phyloP scores from a whole-genome alignment of 2,113 vertebrate genomes.

The Lepisosteus osseus region DNA sequence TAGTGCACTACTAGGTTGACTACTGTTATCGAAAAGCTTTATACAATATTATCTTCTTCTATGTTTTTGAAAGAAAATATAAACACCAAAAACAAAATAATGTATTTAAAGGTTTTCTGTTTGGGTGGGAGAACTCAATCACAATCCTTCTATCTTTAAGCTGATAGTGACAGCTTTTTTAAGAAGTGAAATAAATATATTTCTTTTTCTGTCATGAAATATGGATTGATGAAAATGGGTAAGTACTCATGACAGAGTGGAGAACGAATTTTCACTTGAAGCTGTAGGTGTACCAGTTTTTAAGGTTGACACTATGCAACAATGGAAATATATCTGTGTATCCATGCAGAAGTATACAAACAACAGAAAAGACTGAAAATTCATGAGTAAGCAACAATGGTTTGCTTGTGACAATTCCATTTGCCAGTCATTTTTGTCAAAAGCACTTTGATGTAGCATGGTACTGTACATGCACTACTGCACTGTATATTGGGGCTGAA shows the following conservation, averaged over 20 bases:
- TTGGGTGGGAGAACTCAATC: no score
- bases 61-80: no score
- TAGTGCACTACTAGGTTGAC: no score
- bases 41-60: no score
- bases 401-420: background rate
- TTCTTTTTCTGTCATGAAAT: slow-evolving; percentile 5
- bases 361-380: background rate
- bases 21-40: no score
- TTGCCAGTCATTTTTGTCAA: background rate
- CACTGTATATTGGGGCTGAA: no score
- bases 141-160: no score
- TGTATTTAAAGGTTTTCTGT: no score
- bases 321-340: background rate
- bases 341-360: background rate
- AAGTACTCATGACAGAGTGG: slow-evolving; percentile 9
- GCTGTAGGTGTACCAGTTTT: slow-evolving; percentile 7
- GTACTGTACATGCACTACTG: no score
- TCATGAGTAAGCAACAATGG: slow-evolving; percentile 2
- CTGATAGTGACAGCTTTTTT: background rate
- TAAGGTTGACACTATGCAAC: background rate
- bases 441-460: no score
- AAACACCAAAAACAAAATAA: no score
- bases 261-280: slow-evolving; percentile 15
- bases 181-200: slow-evolving; percentile 10
- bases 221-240: slow-evolving; percentile 4